Evolutionary conservation across 2,113 vertebrate genomes (phyloP).

Genomic region (Sebastes schlegelii): DNA sequence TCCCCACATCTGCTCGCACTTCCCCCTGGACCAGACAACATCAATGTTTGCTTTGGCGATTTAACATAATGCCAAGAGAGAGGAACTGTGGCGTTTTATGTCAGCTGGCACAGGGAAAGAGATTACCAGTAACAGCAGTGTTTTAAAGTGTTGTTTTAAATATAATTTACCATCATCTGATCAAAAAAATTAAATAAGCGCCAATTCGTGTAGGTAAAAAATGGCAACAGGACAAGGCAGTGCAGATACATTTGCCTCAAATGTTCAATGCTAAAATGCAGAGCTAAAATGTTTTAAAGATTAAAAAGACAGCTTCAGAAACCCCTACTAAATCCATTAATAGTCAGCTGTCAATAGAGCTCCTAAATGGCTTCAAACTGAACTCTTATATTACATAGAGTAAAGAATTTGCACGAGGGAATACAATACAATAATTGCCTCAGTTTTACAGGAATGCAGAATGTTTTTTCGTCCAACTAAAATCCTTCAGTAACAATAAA

Average conservation of each 20-base stretch:
- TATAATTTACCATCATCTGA: background rate
- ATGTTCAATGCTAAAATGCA: background rate
- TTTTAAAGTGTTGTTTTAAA: background rate
- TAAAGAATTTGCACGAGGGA: background rate
- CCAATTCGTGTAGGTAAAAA: background rate
- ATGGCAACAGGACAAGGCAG: background rate
- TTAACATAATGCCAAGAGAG: constrained; percentile 36
- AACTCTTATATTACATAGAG: background rate
- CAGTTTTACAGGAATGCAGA: background rate
- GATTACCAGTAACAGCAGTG: background rate
- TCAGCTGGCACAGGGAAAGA: constrained; percentile 17
- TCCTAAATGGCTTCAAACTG: background rate
- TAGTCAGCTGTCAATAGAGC: background rate
- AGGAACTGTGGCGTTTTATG: constrained; percentile 39
- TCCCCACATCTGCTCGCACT: constrained; percentile 49
- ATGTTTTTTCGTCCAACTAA: background rate
- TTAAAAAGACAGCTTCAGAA: constrained; percentile 9
- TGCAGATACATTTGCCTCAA: background rate
- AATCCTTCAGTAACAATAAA: background rate
- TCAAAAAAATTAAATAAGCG: too few relatives aligned
- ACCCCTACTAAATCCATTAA: constrained; percentile 16
- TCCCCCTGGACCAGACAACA: constrained; percentile 48
- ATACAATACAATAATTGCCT: background rate
- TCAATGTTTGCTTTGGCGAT: constrained; percentile 53
- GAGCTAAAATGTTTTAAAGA: background rate